Evolutionary conservation across 2,888 invertebrate genomes (phyloP).

Genomic region (Drosophila yooni): DNA sequence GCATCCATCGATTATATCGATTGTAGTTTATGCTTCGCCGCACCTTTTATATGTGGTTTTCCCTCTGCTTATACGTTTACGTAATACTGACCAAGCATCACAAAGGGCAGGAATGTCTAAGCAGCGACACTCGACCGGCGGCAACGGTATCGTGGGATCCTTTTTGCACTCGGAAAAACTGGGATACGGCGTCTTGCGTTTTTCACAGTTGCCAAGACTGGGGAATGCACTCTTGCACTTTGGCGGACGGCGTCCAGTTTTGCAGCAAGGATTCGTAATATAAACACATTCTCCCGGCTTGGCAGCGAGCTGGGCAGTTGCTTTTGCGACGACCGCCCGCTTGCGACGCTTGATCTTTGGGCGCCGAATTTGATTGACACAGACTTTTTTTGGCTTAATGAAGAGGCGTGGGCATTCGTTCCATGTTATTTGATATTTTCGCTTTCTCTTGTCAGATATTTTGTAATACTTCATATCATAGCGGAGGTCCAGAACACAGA

Average conservation of each 20-base stretch:
- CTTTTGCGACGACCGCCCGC: neutral
- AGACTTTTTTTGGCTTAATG: constrained; percentile 53
- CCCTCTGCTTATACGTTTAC: constrained; percentile 48
- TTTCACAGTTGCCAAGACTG: constrained; percentile 32
- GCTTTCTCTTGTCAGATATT: constrained; percentile 53
- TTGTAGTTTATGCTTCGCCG: constrained; percentile 49
- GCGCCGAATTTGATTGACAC: constrained; percentile 30
- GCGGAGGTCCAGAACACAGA: constrained; percentile 40
- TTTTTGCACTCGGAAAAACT: constrained; percentile 66
- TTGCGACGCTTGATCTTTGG: constrained; percentile 43
- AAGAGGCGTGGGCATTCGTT: constrained; percentile 57
- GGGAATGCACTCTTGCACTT: constrained; percentile 33
- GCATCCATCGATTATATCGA: neutral
- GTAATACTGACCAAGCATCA: constrained; percentile 62
- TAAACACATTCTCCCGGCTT: constrained; percentile 21
- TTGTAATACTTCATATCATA: constrained; percentile 66
- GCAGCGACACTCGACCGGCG: constrained; percentile 55
- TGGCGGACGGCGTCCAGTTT: constrained; percentile 50
- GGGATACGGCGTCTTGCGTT: constrained; percentile 57
- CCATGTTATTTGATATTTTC: constrained; percentile 73
- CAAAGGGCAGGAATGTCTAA: constrained; percentile 24
- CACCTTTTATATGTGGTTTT: constrained; percentile 15
- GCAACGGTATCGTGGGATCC: constrained; percentile 2
- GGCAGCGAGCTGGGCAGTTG: neutral
- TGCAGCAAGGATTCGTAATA: constrained; percentile 52